phyloP scores from a whole-genome alignment of 2,888 invertebrate genomes.

The Chymomyza fuscimana region DNA sequence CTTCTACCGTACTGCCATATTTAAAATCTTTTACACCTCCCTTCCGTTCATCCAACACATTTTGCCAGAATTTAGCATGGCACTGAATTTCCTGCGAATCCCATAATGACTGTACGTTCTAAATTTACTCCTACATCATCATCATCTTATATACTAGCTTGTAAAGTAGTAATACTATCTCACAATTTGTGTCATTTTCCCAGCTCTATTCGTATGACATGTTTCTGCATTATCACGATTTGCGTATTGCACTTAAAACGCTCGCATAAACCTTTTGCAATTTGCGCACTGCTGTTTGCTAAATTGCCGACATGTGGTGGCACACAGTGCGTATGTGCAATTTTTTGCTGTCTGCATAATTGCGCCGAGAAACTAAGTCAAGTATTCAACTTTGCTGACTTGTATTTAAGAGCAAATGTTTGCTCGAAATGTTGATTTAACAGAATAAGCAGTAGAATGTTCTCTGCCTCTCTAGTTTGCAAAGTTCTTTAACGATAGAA shows the following conservation, averaged over 20 bases:
- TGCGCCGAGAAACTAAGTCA: not conserved
- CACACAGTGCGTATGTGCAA: slow-evolving; percentile 6
- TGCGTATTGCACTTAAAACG: not conserved
- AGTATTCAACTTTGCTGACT: slow-evolving; percentile 6
- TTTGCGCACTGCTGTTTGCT: not conserved
- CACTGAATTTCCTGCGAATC: too few relatives aligned
- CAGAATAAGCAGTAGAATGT: not conserved
- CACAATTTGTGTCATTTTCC: too few relatives aligned
- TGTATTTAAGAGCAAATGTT: not conserved
- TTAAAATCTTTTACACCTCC: too few relatives aligned
- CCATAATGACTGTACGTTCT: too few relatives aligned
- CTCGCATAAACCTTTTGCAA: not conserved
- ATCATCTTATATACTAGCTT: too few relatives aligned
- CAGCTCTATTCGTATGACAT: too few relatives aligned
- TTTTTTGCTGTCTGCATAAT: not conserved
- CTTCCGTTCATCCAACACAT: too few relatives aligned
- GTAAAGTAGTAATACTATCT: too few relatives aligned
- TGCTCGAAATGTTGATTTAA: not conserved
- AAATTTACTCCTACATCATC: too few relatives aligned
- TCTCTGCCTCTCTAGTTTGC: not conserved
- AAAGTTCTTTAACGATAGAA: not conserved
- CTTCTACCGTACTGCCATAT: too few relatives aligned
- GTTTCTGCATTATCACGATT: not conserved
- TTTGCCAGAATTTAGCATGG: too few relatives aligned
- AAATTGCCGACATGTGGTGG: not conserved